Evolutionary conservation across 2,113 vertebrate genomes (phyloP), one percentile per base, ranked within the genome.

Genomic region (Sebastes schlegelii): DNA sequence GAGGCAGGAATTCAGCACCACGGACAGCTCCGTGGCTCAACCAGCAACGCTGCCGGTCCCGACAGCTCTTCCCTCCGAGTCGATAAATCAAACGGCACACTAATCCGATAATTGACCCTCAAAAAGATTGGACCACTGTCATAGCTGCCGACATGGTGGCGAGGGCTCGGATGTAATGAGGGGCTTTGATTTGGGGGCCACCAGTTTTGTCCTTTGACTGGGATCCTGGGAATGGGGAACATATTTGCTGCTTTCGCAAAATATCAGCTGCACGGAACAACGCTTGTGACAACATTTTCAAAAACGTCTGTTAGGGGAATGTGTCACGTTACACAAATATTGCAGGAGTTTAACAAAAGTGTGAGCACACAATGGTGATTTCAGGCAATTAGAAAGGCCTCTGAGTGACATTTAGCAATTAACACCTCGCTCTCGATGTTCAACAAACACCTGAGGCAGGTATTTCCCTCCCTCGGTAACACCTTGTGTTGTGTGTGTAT

Each of bases 321-420:
- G n/a, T 21, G 61, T 57, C 42, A 26, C 14, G 60, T 51, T 57
- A 3, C 5, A 34, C 14, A 80, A 66, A 76, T 51, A 60, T 26
- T 17, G 60, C 34, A 42, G 67, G 74, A 55, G 10, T 14, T 51
- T 5, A 58, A 43, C 34, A 55, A 69, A 83, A 21, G 52, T 83
- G 68, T 82, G 67, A 77, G 49, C 21, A 40, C 55, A 70, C 42
- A 46, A 11, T 21, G 46, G 57, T 46, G 65, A 79, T 73, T 57
- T 75, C 67, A 43, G 55, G 60, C 75, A 79, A 85, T 83, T 80
- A 73, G 5, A 58, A 34, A 83, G 52, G 73, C 76, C 21, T 90
- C 78, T 87, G 75, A 92, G 78, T 89, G 92, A 83, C 83, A 89
- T 88, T 89, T 62, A 82, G 85, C 91, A 92, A 95, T 94, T 92